These are phyloP conservation scores for Hipparchia semele DNA, from an alignment of 2,888 invertebrate species.

Conservation along the genomic window DNA sequence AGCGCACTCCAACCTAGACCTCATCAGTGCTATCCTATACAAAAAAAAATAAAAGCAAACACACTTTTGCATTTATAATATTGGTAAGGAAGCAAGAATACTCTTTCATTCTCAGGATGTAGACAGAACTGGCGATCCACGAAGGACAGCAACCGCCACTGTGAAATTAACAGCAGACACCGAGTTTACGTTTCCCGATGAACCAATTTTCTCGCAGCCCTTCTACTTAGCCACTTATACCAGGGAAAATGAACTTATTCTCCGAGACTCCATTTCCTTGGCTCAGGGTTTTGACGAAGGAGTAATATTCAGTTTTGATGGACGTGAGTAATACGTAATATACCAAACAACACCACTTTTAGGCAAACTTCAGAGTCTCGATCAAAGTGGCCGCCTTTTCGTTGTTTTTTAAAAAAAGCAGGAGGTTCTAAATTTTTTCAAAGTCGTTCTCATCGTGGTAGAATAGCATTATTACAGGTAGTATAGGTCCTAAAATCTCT, in stretches of 20 bases:
- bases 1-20: too few relatives aligned
- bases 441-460: too few relatives aligned
- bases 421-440: too few relatives aligned
- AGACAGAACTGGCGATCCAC: constrained; percentile 60
- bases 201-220: constrained; percentile 69
- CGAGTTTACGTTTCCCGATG: constrained; percentile 67
- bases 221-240: constrained; percentile 73
- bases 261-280: constrained; percentile 57
- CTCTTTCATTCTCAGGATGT: constrained; percentile 57
- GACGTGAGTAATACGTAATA: constrained; percentile 53
- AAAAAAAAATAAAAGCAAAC: too few relatives aligned
- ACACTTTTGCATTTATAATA: too few relatives aligned
- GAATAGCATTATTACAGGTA: too few relatives aligned
- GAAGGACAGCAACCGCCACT: constrained; percentile 52
- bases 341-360: not conserved
- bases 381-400: too few relatives aligned
- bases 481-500: too few relatives aligned
- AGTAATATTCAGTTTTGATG: constrained; percentile 60
- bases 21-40: too few relatives aligned
- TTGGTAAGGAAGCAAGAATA: not conserved
- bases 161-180: constrained; percentile 63
- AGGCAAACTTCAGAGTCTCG: too few relatives aligned
- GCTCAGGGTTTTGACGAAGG: constrained; percentile 61
- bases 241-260: constrained; percentile 49
- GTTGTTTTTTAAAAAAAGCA: too few relatives aligned